These are phyloP conservation scores for Holacanthus passer DNA, from an alignment of 2,113 vertebrate genomes.

Conservation along the genomic window DNA sequence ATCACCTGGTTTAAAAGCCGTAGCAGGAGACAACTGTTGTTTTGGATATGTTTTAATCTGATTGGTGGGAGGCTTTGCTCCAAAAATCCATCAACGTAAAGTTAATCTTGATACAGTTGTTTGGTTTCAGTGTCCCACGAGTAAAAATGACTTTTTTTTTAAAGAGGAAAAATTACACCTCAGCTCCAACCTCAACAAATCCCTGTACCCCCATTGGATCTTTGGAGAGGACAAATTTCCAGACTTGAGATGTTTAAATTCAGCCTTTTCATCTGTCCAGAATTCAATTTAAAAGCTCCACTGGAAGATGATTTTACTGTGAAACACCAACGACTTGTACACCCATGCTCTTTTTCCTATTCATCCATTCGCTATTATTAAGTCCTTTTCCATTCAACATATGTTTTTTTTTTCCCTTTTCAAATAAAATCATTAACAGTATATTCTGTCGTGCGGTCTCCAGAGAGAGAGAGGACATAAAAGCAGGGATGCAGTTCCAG, in stretches of 20 bases:
- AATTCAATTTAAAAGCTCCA: slow-evolving; percentile 35
- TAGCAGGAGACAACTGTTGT: slow-evolving; percentile 16
- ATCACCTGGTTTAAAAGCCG: slow-evolving; percentile 45
- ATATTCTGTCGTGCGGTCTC: slow-evolving; percentile 51
- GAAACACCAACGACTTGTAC: slow-evolving; percentile 20
- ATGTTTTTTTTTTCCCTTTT: slow-evolving; percentile 42
- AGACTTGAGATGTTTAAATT: slow-evolving; percentile 23
- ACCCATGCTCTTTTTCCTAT: slow-evolving; percentile 51
- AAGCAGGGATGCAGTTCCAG: slow-evolving; percentile 26
- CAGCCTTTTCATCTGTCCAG: slow-evolving; percentile 11
- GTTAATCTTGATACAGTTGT: slow-evolving; percentile 3
- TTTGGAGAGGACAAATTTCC: not conserved
- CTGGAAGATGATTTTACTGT: slow-evolving; percentile 23
- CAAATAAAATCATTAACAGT: slow-evolving; percentile 66
- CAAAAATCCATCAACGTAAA: not conserved
- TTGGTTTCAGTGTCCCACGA: not conserved
- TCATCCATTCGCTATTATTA: slow-evolving; percentile 35
- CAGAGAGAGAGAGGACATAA: slow-evolving; percentile 37
- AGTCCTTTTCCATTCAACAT: slow-evolving; percentile 32
- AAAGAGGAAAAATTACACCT: not conserved
- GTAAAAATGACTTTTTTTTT: not conserved
- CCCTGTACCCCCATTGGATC: not conserved
- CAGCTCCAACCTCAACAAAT: not conserved
- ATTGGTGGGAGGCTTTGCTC: not conserved
- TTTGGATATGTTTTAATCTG: slow-evolving; percentile 32